phyloP scores from a whole-genome alignment of 2,888 invertebrate genomes.

The Aleiodes alternator region DNA sequence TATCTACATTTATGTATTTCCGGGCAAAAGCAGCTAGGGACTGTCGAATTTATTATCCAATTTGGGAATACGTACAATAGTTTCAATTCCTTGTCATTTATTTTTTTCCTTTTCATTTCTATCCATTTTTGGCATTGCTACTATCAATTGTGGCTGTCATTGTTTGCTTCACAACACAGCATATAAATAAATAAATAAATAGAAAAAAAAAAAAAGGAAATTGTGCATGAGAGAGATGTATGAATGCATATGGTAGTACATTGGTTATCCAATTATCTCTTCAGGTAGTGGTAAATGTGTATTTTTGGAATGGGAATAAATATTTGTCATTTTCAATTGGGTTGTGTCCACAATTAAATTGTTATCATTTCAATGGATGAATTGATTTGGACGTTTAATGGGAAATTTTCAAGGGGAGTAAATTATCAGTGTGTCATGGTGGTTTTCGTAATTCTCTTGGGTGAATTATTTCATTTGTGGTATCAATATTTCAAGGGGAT shows the following conservation, averaged over 20 bases:
- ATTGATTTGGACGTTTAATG: conserved; percentile 5
- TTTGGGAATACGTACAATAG: conserved; percentile 10
- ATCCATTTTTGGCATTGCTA: not conserved
- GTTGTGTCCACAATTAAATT: conserved; percentile 4
- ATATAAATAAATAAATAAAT: not conserved
- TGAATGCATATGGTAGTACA: too few species aligned
- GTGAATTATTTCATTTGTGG: too few species aligned
- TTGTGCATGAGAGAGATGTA: too few species aligned
- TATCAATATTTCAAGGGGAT: too few species aligned
- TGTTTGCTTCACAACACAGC: not conserved
- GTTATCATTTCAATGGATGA: not conserved
- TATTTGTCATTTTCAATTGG: conserved; percentile 24
- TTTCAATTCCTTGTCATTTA: not conserved
- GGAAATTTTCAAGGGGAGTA: not conserved
- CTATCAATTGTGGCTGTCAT: not conserved
- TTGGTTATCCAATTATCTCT: too few species aligned
- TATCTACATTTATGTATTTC: conserved; percentile 15
- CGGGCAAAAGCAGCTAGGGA: not conserved
- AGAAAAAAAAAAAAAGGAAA: too few species aligned
- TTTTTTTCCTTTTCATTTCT: not conserved
- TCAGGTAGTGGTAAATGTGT: too few species aligned
- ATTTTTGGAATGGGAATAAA: not conserved
- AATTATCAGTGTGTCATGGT: not conserved
- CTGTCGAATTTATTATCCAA: conserved; percentile 34
- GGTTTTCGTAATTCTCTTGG: not conserved